Evolutionary conservation across 1,140 invertebrate species (phyloP).

Genomic region (Pseudomyrmex cubaensis): DNA sequence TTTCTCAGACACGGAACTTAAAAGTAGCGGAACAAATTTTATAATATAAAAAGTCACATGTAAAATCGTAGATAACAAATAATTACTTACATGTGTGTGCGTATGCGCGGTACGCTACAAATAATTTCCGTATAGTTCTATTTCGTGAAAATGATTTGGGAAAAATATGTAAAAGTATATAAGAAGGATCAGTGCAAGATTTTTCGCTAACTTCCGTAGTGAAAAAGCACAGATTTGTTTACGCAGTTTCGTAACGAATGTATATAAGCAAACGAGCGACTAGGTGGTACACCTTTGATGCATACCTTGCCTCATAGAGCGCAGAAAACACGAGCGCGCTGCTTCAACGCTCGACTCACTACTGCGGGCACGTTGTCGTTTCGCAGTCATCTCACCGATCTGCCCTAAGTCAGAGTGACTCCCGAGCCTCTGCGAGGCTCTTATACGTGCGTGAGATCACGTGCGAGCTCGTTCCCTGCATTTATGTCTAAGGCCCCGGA

Average conservation of each 20-base stretch:
- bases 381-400: conserved; percentile 65
- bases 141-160: neutral
- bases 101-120: neutral
- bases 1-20: neutral
- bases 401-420: conserved; percentile 50
- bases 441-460: conserved; percentile 63
- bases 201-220: neutral
- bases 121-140: neutral
- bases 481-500: conserved; percentile 47
- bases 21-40: neutral
- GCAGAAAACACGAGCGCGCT: conserved; percentile 19
- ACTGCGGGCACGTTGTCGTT: conserved; percentile 33
- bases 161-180: neutral
- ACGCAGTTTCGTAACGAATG: conserved; percentile 78
- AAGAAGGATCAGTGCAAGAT: neutral
- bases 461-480: conserved; percentile 48
- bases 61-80: no score
- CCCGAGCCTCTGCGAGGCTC: neutral
- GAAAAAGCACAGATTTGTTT: conserved; percentile 64
- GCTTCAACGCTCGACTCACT: conserved; percentile 30
- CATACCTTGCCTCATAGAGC: conserved; percentile 76
- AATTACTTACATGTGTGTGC: neutral
- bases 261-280: conserved; percentile 34
- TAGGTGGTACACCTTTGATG: conserved; percentile 60
- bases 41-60: neutral